Percentiles rank a stretch among this genome's conserved stretches.
These are phyloP conservation scores for Rhinopomastus cyanomelas DNA, from an alignment of 2,113 vertebrate genomes.

Conservation along the genomic window DNA sequence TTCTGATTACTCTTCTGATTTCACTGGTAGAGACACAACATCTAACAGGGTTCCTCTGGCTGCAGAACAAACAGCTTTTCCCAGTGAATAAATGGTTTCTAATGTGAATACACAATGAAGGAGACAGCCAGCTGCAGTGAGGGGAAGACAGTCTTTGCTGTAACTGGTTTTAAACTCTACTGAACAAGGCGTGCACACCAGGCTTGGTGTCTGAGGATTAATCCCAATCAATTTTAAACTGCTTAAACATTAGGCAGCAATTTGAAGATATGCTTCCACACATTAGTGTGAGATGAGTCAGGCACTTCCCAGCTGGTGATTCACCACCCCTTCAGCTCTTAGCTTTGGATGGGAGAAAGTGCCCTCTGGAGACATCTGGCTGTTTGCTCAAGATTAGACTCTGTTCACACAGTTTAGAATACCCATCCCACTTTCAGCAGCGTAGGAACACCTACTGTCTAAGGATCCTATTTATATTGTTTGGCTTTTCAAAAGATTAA, in stretches of 20 bases:
- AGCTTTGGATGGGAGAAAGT: neutral
- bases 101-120: fast-evolving
- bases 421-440: neutral
- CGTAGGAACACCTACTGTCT: neutral
- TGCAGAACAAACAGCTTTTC: neutral
- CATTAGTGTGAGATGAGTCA: neutral
- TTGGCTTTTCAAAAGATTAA: neutral
- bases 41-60: neutral
- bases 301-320: neutral
- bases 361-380: neutral
- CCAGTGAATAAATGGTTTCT: neutral
- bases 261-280: neutral
- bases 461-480: neutral
- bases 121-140: neutral
- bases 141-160: neutral
- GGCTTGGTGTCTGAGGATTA: neutral
- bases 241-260: neutral
- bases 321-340: neutral
- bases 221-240: neutral
- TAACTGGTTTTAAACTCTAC: neutral
- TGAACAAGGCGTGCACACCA: neutral
- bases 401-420: neutral
- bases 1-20: neutral
- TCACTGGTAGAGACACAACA: neutral
- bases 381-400: neutral